phyloP scores from a whole-genome alignment of 1,140 invertebrate genomes.

The Oedothorax gibbosus region DNA sequence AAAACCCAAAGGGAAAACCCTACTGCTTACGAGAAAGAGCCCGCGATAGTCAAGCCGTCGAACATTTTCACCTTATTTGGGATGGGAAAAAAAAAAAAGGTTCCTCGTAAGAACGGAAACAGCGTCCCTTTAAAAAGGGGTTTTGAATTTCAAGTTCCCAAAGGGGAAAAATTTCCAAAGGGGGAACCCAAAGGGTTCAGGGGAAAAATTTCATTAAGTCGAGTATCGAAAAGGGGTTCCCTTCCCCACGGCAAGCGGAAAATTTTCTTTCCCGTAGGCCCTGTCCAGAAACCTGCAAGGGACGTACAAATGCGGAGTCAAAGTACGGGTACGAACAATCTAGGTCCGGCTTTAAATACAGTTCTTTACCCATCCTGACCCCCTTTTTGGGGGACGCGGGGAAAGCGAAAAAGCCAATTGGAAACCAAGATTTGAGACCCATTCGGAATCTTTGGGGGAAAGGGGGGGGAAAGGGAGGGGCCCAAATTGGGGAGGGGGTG shows the following conservation, averaged over 20 bases:
- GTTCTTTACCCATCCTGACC: too few relatives aligned
- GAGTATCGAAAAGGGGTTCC: not conserved
- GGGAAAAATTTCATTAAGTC: not conserved
- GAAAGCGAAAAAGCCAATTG: not conserved
- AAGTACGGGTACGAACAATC: not conserved
- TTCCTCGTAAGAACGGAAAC: not conserved
- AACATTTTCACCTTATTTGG: not conserved
- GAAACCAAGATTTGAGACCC: not conserved
- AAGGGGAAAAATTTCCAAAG: not conserved
- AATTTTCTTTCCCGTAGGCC: not conserved
- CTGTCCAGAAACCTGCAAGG: constrained; percentile 15
- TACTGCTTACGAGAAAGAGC: not conserved
- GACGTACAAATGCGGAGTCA: not conserved
- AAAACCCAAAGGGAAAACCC: not conserved
- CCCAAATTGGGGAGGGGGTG: too few relatives aligned
- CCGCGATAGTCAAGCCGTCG: not conserved
- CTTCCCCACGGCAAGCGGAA: not conserved
- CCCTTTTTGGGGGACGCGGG: too few relatives aligned
- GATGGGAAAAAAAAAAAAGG: too few relatives aligned
- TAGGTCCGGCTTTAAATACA: not conserved
- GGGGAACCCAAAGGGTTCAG: not conserved
- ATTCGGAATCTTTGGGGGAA: not conserved
- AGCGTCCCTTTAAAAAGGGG: too few relatives aligned
- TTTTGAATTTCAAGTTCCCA: not conserved
- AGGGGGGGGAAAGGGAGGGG: too few relatives aligned